Base-by-base conservation (phyloP, 2,113 vertebrate genomes). In the Eonycteris spelaea region DNA sequence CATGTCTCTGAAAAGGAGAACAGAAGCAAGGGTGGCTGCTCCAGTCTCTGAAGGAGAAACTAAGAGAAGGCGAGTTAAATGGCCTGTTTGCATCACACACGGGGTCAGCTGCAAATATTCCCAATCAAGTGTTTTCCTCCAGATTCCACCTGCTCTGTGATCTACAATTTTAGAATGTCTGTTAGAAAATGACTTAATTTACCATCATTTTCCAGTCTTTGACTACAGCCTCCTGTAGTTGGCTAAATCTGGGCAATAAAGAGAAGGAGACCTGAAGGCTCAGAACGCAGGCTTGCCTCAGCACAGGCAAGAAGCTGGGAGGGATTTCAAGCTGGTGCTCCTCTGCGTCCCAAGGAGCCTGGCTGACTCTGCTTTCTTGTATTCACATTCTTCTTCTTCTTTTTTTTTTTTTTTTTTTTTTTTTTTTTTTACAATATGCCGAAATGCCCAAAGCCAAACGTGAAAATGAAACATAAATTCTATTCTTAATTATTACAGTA, bases 141-240 rank as follows among this genome's bases (percentile, higher is more conserved):
- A 82, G n/a, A 78, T 40, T 85, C 65, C n/a, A 68, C 9, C 30
- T 4, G 4, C 10, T 75, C n/a, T 61, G 18, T 83, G 61, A 73
- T 63, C 55, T 87, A 8, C 79, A 51, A 89, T 90, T 93, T 82
- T 78, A 77, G n/a, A 89, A 88, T 40, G 21, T 88, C 40, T 86
- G 33, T 78, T 82, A 53, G 67, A 86, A 89, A 95, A 77, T 43
- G n/a, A 53, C 24, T 94, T 80, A 15, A 21, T 90, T 73, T 59
- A 43, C 16, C 38, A 75, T 68, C 43, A 51, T 80, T 68, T 88
- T 85, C 77, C 55, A 82, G 78, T 48, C 18, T 65, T 21, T 82
- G 51, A 84, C 57, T 51, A 63, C 7, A 77, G 28, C 15, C 16
- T 48, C 78, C 53, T 38, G 1, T 59, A 40, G 38, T n/a, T 45